Percentiles rank a stretch among this genome's conserved stretches.
phyloP scores from a whole-genome alignment of 2,797 vertebrate genomes.

The Pantherophis alleghaniensis region DNA sequence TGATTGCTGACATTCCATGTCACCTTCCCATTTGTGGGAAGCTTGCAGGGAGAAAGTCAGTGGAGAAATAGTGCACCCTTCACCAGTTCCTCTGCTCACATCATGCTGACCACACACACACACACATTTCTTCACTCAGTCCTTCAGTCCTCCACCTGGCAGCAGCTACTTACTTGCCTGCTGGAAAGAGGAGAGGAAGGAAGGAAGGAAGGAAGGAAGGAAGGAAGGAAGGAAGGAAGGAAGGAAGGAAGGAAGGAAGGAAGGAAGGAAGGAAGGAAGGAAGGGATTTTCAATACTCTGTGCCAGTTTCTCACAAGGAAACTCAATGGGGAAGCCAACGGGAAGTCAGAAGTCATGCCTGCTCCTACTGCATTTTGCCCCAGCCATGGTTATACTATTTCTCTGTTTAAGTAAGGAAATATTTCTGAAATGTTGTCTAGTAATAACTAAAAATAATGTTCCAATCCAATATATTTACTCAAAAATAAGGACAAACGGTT shows the following conservation, averaged over 20 bases:
- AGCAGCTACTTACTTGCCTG: neutral
- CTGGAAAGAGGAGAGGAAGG: neutral
- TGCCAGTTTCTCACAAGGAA: neutral
- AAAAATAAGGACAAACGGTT: neutral
- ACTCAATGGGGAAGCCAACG: neutral
- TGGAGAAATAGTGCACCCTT: neutral
- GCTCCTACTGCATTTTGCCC: neutral
- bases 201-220: neutral
- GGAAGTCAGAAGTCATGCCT: neutral
- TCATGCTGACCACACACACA: neutral
- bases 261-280: neutral
- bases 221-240: neutral
- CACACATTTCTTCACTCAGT: neutral
- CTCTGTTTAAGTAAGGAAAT: neutral
- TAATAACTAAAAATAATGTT: neutral
- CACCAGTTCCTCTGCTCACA: too few relatives aligned
- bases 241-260: neutral
- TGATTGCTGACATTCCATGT: neutral
- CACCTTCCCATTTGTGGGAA: too few relatives aligned
- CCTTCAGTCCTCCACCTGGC: neutral
- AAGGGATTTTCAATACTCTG: neutral
- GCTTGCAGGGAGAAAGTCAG: neutral
- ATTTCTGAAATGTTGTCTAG: neutral
- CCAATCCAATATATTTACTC: neutral
- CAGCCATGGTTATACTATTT: neutral